Percentiles rank a stretch among this genome's conserved stretches.
These are phyloP conservation scores for Oenanthe oenanthe DNA, from an alignment of 2,113 vertebrate species.

Conservation along the genomic window DNA sequence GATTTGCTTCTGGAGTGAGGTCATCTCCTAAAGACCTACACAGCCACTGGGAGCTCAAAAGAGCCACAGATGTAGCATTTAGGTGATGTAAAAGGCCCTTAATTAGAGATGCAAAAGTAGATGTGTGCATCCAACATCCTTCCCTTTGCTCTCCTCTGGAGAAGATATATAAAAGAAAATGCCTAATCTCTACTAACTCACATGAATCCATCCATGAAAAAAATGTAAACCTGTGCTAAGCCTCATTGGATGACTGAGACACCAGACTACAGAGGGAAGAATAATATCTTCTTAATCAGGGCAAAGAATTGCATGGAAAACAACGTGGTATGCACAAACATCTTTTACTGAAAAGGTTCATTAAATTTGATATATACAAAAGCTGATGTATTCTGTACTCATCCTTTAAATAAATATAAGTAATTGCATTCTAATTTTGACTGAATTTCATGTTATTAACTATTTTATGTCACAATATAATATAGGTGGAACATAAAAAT, in stretches of 20 bases:
- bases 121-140: neutral
- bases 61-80: neutral
- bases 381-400: neutral
- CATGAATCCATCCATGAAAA: neutral
- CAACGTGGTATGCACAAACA: neutral
- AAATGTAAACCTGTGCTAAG: neutral
- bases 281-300: slow-evolving; percentile 8
- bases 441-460: neutral
- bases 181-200: neutral
- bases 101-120: slow-evolving; percentile 9
- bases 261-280: neutral
- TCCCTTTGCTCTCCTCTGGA: neutral
- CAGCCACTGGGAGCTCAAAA: neutral
- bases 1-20: neutral
- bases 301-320: slow-evolving; percentile 25
- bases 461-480: neutral
- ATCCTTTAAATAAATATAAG: neutral
- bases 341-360: neutral
- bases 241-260: neutral
- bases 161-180: neutral
- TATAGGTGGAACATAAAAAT: neutral
- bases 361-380: neutral
- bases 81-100: neutral
- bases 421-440: neutral
- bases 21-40: neutral